phyloP scores from a whole-genome alignment of 2,113 vertebrate genomes.

The Himantopus leucocephalus region DNA sequence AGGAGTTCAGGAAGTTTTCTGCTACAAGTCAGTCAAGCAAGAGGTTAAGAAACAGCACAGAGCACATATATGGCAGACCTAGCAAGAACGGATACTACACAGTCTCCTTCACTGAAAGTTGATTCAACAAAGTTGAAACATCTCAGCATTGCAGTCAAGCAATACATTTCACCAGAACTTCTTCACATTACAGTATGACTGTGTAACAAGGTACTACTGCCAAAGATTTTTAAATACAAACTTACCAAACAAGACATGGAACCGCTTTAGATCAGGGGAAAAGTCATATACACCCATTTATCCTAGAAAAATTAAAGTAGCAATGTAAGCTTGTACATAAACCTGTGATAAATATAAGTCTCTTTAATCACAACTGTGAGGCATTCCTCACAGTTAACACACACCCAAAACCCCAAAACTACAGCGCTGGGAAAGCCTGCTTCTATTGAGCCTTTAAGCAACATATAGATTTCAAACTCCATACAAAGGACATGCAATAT shows the following conservation, averaged over 20 bases:
- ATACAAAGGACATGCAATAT: background rate
- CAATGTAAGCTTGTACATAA: background rate
- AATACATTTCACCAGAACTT: background rate
- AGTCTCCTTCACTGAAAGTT: background rate
- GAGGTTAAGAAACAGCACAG: background rate
- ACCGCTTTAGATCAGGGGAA: conserved; percentile 66
- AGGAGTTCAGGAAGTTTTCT: background rate
- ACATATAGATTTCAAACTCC: background rate
- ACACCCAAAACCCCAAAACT: background rate
- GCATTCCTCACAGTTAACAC: background rate
- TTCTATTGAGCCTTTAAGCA: background rate
- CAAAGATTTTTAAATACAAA: background rate
- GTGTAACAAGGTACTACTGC: background rate
- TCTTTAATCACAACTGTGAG: background rate
- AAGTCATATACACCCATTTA: conserved; percentile 70
- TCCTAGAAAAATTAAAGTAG: conserved; percentile 34
- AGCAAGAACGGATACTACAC: background rate
- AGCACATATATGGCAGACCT: background rate
- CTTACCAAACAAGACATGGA: conserved; percentile 86
- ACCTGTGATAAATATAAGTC: background rate
- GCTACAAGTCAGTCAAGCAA: background rate
- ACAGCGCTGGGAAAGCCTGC: background rate
- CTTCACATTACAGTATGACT: background rate
- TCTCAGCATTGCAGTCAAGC: background rate
- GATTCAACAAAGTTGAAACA: background rate